A percentile compares a stretch with the other conserved stretches of the same genome.
Evolutionary conservation across 1,140 invertebrate species (phyloP).

Genomic region (Palaemon carinicauda): DNA sequence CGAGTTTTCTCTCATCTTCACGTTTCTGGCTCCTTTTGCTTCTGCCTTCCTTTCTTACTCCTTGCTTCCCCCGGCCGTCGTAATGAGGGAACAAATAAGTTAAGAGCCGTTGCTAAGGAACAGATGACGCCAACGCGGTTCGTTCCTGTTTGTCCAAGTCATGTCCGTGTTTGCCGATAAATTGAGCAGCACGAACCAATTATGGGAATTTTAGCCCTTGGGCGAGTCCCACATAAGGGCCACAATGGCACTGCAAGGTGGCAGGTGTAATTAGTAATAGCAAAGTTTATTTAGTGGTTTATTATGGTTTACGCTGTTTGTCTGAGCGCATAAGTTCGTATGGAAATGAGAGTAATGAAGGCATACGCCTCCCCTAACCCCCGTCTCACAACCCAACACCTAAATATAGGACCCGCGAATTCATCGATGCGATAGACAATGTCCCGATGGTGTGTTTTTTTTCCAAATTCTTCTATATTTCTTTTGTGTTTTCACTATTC

Average conservation of each 20-base stretch:
- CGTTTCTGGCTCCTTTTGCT: too few relatives aligned
- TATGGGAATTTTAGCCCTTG: background rate
- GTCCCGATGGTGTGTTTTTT: too few relatives aligned
- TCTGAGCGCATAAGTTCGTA: background rate
- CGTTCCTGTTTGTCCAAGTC: background rate
- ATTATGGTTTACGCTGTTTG: conserved; percentile 2
- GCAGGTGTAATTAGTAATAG: background rate
- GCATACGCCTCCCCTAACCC: too few relatives aligned
- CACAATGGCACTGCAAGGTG: background rate
- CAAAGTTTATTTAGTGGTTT: conserved; percentile 4
- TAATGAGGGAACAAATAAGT: background rate
- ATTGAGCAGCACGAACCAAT: background rate
- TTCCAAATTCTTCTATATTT: too few relatives aligned
- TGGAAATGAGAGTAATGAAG: background rate
- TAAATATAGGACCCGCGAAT: too few relatives aligned
- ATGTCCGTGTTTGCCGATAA: conserved; percentile 4
- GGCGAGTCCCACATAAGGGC: background rate
- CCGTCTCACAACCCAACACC: too few relatives aligned
- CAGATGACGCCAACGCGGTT: background rate
- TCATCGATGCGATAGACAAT: too few relatives aligned
- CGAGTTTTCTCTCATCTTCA: too few relatives aligned
- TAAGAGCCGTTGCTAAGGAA: conserved; percentile 6
- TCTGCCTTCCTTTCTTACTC: background rate
- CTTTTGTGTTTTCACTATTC: too few relatives aligned
- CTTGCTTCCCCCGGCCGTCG: background rate